These are phyloP conservation scores for Hemiprocne comata DNA, from an alignment of 2,113 vertebrate species.

Conservation along the genomic window DNA sequence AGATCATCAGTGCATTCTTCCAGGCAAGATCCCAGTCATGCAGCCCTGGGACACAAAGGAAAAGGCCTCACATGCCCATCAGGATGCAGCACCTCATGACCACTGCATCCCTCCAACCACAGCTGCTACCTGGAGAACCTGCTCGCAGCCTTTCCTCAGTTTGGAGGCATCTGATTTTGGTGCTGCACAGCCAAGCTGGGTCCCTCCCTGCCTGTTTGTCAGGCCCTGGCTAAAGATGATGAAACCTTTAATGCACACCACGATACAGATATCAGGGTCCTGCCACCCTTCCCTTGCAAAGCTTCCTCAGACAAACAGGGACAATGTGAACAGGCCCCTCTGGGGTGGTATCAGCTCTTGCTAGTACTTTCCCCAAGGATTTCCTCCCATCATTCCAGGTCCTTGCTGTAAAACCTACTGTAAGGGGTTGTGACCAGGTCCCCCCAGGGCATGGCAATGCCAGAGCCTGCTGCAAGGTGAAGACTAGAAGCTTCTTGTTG, in stretches of 20 bases:
- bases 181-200: background rate
- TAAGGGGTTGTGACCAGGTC: background rate
- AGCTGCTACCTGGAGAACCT: background rate
- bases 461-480: background rate
- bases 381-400: background rate
- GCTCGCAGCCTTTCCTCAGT: background rate
- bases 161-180: background rate
- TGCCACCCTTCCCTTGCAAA: background rate
- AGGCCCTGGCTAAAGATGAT: background rate
- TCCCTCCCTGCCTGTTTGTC: background rate
- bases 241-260: background rate
- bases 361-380: background rate
- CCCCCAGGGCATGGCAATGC: background rate
- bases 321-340: fast-evolving
- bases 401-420: background rate
- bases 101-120: fast-evolving
- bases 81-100: background rate
- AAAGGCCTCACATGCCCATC: background rate
- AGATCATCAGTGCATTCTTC: background rate
- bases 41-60: background rate
- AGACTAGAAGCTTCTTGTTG: background rate
- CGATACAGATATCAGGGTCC: background rate
- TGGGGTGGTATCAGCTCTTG: background rate
- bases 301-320: background rate
- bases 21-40: background rate